These are phyloP conservation scores for Hartigia nigra DNA, from an alignment of 2,888 invertebrate species.

Conservation along the genomic window DNA sequence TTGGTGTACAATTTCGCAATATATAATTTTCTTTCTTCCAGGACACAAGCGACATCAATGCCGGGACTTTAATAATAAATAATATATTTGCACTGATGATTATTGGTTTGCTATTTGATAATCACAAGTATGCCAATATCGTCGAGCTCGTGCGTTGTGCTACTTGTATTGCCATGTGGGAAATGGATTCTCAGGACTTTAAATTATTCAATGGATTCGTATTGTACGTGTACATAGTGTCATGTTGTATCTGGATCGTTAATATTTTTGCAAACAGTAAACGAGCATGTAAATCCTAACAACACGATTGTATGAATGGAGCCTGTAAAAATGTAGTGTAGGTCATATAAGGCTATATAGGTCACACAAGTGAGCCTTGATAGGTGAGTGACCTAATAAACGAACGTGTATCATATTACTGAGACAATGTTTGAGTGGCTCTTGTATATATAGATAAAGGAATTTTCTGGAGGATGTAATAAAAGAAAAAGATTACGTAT, in stretches of 20 bases:
- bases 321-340: not conserved
- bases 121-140: conserved; percentile 71
- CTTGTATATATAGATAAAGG: not conserved
- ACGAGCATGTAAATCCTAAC: not conserved
- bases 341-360: not conserved
- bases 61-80: conserved; percentile 72
- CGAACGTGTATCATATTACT: not conserved
- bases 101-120: conserved; percentile 80
- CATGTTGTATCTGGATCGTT: conserved; percentile 43
- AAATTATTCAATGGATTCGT: conserved; percentile 25
- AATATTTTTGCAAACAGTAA: conserved; percentile 28
- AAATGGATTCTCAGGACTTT: conserved; percentile 29
- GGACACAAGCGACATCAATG: conserved; percentile 73
- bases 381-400: not conserved
- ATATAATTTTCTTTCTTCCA: conserved; percentile 61
- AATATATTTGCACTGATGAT: conserved; percentile 76
- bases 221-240: conserved; percentile 38
- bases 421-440: not conserved
- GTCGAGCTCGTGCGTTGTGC: conserved; percentile 76
- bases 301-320: not conserved
- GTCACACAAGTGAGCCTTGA: not conserved
- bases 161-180: conserved; percentile 68
- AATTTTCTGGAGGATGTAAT: not conserved
- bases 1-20: not conserved
- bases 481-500: not conserved